phyloP scores from a whole-genome alignment of 2,888 invertebrate species.

The Pollenia griseotomentosa region DNA sequence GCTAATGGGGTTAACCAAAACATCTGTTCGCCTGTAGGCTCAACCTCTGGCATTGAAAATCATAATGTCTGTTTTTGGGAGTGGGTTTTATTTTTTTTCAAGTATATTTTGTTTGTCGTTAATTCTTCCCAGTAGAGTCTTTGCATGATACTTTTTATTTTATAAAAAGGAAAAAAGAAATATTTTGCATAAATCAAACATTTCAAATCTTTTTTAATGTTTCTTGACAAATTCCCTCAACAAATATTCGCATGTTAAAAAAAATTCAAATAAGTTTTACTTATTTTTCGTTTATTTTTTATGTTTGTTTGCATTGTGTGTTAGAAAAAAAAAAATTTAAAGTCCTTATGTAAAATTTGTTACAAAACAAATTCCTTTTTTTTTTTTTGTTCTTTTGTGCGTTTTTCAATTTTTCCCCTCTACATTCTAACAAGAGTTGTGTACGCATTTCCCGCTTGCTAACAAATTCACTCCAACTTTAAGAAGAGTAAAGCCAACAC shows the following conservation, averaged over 20 bases:
- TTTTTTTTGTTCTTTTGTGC: background rate
- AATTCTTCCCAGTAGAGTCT: background rate
- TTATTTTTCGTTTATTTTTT: background rate
- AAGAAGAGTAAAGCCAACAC: slow-evolving; percentile 9
- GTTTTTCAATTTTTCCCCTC: slow-evolving; percentile 16
- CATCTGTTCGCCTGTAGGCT: background rate
- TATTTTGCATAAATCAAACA: slow-evolving; percentile 27
- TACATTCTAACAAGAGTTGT: slow-evolving; percentile 11
- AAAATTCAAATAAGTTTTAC: slow-evolving; percentile 13
- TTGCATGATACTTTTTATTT: background rate
- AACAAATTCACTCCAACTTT: slow-evolving; percentile 9
- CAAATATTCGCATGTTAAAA: slow-evolving; percentile 28
- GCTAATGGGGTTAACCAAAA: background rate
- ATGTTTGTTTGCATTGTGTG: background rate
- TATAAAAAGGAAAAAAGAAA: background rate
- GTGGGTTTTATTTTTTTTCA: background rate
- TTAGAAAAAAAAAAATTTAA: slow-evolving; percentile 21
- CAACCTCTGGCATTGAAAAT: background rate
- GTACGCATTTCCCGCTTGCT: slow-evolving; percentile 23
- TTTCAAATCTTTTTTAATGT: slow-evolving; percentile 18
- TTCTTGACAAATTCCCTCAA: slow-evolving; percentile 35
- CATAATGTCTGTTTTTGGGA: background rate
- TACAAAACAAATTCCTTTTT: slow-evolving; percentile 20
- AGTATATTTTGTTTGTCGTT: background rate
- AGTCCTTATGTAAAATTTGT: slow-evolving; percentile 42